These are phyloP conservation scores for Cranoglanis bouderius DNA, from an alignment of 2,113 vertebrate genomes.

Conservation along the genomic window DNA sequence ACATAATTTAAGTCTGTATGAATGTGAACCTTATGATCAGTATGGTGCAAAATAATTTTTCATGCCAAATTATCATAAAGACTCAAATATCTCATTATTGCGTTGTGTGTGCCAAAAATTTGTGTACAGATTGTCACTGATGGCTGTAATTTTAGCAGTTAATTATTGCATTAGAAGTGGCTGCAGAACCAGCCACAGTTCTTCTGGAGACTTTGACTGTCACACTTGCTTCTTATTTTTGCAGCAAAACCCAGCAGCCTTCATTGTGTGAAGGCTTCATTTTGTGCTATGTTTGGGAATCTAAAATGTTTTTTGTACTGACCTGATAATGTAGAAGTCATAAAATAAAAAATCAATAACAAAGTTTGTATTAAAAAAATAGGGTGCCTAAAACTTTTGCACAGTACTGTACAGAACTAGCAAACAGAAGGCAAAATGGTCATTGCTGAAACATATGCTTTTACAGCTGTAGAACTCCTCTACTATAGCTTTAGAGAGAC, in stretches of 20 bases:
- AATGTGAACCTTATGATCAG: not conserved
- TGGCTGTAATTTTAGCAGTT: not conserved
- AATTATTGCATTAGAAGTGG: no score
- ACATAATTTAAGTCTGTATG: not conserved
- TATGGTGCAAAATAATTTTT: not conserved
- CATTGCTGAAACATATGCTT: not conserved
- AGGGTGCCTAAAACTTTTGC: no score
- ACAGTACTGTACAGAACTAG: not conserved
- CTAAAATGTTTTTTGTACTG: no score
- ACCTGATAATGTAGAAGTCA: no score
- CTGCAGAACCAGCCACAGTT: no score
- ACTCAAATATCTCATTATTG: not conserved
- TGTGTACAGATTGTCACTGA: not conserved
- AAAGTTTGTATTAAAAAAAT: no score
- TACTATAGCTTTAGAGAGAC: not conserved
- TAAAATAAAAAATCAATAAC: no score
- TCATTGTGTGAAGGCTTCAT: no score
- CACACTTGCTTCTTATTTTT: no score
- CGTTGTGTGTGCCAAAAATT: not conserved
- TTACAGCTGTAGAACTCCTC: not conserved
- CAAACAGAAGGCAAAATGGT: not conserved
- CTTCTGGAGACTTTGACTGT: no score
- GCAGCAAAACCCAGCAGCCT: no score
- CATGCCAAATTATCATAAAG: not conserved
- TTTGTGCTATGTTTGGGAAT: no score